Evolutionary conservation across 2,797 vertebrate genomes (phyloP).

Genomic region (Enoplosus armatus): DNA sequence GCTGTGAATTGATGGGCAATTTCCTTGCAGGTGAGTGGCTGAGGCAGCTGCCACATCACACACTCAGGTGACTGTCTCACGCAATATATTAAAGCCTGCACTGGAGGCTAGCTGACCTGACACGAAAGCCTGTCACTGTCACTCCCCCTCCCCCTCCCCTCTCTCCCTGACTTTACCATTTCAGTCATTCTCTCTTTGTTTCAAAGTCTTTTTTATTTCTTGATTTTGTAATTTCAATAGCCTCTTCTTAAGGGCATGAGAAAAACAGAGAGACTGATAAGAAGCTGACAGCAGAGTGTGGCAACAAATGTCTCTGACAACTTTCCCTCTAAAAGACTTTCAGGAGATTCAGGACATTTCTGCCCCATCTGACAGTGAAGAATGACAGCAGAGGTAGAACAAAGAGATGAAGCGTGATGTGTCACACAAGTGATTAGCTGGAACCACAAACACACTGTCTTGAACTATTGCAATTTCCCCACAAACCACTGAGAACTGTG

Average conservation of each 20-base stretch:
- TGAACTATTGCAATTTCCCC: slow-evolving; percentile 8
- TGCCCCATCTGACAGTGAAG: slow-evolving; percentile 20
- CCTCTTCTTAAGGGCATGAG: slow-evolving; percentile 16
- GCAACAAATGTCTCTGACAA: slow-evolving; percentile 20
- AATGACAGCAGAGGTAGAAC: slow-evolving; percentile 9
- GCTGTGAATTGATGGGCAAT: slow-evolving; percentile 71
- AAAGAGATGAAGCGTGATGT: slow-evolving; percentile 21
- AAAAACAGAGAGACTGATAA: slow-evolving; percentile 10
- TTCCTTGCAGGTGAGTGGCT: slow-evolving; percentile 60
- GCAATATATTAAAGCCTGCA: slow-evolving; percentile 64
- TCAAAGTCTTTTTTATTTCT: slow-evolving; percentile 19
- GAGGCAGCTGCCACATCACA: slow-evolving; percentile 59
- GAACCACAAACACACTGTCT: slow-evolving; percentile 7
- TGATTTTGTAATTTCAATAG: slow-evolving; percentile 47
- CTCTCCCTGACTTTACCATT: slow-evolving; percentile 22
- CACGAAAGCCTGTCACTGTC: slow-evolving; percentile 50
- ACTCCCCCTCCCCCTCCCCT: slow-evolving; percentile 14
- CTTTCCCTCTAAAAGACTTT: slow-evolving; percentile 5
- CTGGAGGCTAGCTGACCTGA: slow-evolving; percentile 48
- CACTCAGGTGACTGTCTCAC: slow-evolving; percentile 57
- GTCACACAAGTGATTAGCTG: slow-evolving; percentile 3
- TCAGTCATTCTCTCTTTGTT: slow-evolving; percentile 39
- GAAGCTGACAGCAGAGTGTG: slow-evolving; percentile 1
- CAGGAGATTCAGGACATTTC: slow-evolving; percentile 15
- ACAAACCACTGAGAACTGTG: slow-evolving; percentile 20